Percentiles rank a stretch among this genome's conserved stretches.
Conservation (phyloP, 2,113 vertebrate species). For the Todiramphus saurophagus region DNA sequence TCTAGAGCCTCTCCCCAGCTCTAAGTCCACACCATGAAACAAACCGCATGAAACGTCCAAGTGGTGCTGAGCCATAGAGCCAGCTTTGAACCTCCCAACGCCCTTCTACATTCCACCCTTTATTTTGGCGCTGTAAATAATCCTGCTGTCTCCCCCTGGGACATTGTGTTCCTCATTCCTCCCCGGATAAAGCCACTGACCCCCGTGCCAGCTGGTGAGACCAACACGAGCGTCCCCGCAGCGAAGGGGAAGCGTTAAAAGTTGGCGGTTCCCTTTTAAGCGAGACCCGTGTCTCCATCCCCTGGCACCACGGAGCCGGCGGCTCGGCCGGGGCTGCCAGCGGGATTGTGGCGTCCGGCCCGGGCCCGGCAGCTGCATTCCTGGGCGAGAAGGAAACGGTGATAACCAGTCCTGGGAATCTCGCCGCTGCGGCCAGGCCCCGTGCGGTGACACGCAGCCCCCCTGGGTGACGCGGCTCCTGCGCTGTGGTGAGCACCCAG, state of each 20-base stretch:
- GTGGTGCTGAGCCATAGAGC: neutral
- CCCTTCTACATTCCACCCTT: constrained; percentile 1
- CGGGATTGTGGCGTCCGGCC: neutral
- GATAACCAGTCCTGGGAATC: neutral
- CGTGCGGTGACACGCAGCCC: accelerated
- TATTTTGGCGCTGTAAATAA: neutral
- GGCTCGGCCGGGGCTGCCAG: neutral
- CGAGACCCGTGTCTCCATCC: neutral
- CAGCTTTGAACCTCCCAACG: neutral
- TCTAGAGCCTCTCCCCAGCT: neutral
- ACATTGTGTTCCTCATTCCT: constrained; percentile 28
- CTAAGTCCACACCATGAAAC: neutral
- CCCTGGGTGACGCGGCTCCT: neutral
- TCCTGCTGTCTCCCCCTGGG: neutral
- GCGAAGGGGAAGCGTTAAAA: neutral
- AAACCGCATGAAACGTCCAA: accelerated
- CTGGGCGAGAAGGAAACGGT: neutral
- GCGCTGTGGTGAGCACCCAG: accelerated
- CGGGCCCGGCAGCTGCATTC: neutral
- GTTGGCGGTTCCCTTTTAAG: neutral
- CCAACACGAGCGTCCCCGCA: neutral
- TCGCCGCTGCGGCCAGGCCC: neutral
- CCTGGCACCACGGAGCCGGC: neutral
- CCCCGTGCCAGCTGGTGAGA: neutral
- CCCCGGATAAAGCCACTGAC: neutral